Conservation (phyloP, 2,797 vertebrate species). For the Masticophis lateralis region DNA sequence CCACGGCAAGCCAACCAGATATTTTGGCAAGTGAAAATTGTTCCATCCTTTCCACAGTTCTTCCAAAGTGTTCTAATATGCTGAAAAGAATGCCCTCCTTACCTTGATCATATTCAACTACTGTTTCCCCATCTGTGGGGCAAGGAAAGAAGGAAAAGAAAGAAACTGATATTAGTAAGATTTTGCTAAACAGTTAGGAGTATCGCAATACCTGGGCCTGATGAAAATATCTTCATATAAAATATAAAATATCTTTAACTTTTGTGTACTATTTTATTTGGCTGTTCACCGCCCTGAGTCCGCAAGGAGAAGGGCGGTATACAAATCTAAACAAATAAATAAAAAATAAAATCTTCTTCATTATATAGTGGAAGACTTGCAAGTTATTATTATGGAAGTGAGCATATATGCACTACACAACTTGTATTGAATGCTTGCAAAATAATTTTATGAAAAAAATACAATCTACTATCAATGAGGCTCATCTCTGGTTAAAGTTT, state of each 20-base stretch:
- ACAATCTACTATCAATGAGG: no score
- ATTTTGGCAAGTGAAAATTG: not conserved
- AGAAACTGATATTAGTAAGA: constrained; percentile 50
- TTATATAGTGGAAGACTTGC: not conserved
- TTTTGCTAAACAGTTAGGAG: not conserved
- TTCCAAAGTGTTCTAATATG: not conserved
- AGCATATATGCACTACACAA: not conserved
- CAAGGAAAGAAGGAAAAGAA: constrained; percentile 57
- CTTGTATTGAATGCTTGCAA: not conserved
- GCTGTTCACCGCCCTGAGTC: no score
- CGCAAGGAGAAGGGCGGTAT: no score
- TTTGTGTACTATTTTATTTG: no score
- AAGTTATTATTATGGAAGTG: not conserved
- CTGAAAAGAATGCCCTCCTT: constrained; percentile 68
- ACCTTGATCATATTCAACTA: constrained; percentile 81
- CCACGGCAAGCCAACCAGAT: not conserved
- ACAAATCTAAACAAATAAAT: no score
- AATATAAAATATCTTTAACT: no score
- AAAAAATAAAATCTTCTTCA: no score
- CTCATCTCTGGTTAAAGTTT: not conserved
- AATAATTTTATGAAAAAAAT: not conserved
- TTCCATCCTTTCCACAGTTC: not conserved
- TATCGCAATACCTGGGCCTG: not conserved
- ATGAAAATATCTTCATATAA: not conserved
- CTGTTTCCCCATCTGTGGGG: constrained; percentile 73